Base-by-base conservation (phyloP, 2,797 vertebrate genomes). In the Allobates femoralis region DNA sequence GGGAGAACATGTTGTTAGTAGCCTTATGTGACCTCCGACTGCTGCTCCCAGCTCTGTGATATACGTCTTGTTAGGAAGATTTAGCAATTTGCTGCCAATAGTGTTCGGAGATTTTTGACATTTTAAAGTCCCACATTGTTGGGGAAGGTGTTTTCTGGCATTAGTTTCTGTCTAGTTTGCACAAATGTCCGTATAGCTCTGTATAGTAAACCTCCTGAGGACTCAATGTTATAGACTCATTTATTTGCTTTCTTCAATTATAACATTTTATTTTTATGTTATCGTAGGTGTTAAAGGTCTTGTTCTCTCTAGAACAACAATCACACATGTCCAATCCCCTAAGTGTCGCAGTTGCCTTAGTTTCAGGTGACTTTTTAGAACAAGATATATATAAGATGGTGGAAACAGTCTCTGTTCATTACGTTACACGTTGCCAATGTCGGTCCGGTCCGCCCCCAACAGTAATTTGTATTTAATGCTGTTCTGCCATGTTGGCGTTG, bases 1-100 rank as follows among this genome's bases (percentile, higher is more conserved):
- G 37, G 34, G 81, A 74, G 53, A 58, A 58, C 34, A 74, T 73
- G 50, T 23, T 73, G 5, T 2, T 8, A 26, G 66, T 83, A 74
- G 81, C 67, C 81, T 83, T 73, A 67, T 5, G 30, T 82, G 64
- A 82, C 66, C 46, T n/a, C 60, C 55, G 56, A 75, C 85, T 76
- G 69, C 69, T 69, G 55, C 67, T 75, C 74, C 60, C 21, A 64
- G 19, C 32, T 41, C 76, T 50, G 26, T 46, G 6, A n/a, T 64
- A 10, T 66, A 60, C 41, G 18, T 71, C 53, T 37, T 37, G 18
- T 69, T 67, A 50, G 11, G 37, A 73, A 55, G 51, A 12, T 18
- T 51, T 21, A 56, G 4, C 79, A 55, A 56, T 81, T 81, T 56
- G 16, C 3, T 32, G 50, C 18, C 28, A 77, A 77, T 58, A 60